Conservation (phyloP, 2,888 invertebrate species). For the Drosophila colorata region DNA sequence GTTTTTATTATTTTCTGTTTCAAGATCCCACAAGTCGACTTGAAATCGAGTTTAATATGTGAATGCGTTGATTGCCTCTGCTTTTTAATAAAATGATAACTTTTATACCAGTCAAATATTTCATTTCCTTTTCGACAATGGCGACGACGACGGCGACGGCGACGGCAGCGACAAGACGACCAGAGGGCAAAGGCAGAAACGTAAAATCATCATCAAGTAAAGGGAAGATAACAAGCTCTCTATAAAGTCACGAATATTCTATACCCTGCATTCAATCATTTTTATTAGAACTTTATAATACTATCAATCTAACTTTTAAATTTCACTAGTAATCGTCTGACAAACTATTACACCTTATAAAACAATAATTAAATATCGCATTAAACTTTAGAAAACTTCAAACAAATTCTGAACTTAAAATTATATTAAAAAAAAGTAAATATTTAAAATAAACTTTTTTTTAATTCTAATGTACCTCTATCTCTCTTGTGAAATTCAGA, state of each 20-base stretch:
- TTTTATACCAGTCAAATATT: slow-evolving; percentile 84
- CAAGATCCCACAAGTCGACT: slow-evolving; percentile 73
- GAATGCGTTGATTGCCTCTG: slow-evolving; percentile 83
- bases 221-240: slow-evolving; percentile 34
- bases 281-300: background rate
- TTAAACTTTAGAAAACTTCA: too few species aligned
- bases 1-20: slow-evolving; percentile 38
- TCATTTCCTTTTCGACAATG: slow-evolving; percentile 79
- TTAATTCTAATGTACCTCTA: too few species aligned
- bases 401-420: too few species aligned
- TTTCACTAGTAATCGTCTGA: too few species aligned
- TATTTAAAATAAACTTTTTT: too few species aligned
- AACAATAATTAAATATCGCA: too few species aligned
- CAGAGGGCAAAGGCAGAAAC: slow-evolving; percentile 55
- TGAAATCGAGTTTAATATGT: slow-evolving; percentile 73
- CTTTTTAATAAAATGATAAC: slow-evolving; percentile 84
- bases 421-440: too few species aligned
- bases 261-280: slow-evolving; percentile 34
- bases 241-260: background rate
- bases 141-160: slow-evolving; percentile 47
- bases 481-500: too few species aligned
- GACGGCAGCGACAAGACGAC: slow-evolving; percentile 18
- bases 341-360: too few species aligned
- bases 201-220: slow-evolving; percentile 73
- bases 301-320: too few species aligned